Conservation (phyloP, 2,888 invertebrate species). For the Nomada fucata region DNA sequence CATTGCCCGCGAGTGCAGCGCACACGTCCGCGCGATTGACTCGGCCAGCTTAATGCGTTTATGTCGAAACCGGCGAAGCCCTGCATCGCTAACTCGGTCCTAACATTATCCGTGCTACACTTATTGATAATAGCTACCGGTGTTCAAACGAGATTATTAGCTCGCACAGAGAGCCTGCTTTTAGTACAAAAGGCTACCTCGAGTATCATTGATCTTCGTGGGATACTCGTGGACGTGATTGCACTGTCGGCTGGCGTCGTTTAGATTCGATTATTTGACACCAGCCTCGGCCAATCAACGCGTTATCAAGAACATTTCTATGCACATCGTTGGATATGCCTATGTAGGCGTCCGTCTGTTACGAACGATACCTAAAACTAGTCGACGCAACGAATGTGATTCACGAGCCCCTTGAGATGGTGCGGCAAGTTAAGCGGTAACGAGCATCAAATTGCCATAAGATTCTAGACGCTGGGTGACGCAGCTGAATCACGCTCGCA, state of each 20-base stretch:
- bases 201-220: not conserved
- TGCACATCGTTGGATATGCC: not conserved
- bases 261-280: not conserved
- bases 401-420: slow-evolving; percentile 38
- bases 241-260: not conserved
- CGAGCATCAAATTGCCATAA: slow-evolving; percentile 63
- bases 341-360: slow-evolving; percentile 7
- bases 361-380: slow-evolving; percentile 26
- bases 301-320: no score
- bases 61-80: slow-evolving; percentile 24
- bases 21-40: slow-evolving; percentile 40
- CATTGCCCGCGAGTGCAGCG: not conserved
- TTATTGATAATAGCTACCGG: slow-evolving; percentile 12
- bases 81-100: slow-evolving; percentile 20
- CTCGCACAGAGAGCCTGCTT: not conserved
- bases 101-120: slow-evolving; percentile 17
- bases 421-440: slow-evolving; percentile 55
- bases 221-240: not conserved
- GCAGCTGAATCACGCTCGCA: slow-evolving; percentile 8
- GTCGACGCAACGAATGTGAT: slow-evolving; percentile 41
- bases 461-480: not conserved
- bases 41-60: slow-evolving; percentile 42
- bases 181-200: not conserved
- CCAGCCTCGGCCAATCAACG: not conserved
- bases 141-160: slow-evolving; percentile 16